Base-by-base conservation (phyloP, 2,113 vertebrate species). In the Toxotes chatareus region DNA sequence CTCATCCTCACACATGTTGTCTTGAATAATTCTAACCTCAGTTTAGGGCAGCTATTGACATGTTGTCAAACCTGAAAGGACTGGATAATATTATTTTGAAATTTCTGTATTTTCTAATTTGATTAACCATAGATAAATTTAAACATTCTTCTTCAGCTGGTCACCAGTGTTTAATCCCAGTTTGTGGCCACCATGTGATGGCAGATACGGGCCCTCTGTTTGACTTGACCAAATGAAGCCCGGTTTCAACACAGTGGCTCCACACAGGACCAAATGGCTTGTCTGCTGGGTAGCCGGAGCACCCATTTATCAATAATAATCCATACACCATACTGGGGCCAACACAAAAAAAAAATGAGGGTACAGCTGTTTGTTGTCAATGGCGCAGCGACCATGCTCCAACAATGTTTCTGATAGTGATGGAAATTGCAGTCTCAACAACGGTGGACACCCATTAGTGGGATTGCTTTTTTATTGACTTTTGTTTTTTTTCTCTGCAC, bases 401-500 rank as follows among this genome's bases (percentile, higher is more conserved):
- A 46, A 36, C n/a, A 46, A 62, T 16, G 19, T 51, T 36, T 40
- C 10, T 49, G 4, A 44, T 4, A 16, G 44, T 23, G 53, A 79
- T 72, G 66, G 44, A 27, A 67, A 73, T 16, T 80, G 23, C 23
- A 44, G 34, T 31, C 23, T 56, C 19, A 38, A 66, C 31, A 81
- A n/a, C 16, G 3, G 61, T 17, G 21, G 47, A 55, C 17, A 47
- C 21, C 12, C 76, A 74, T 85, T 85, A 85, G 71, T 21, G 67
- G 46, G 63, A 84, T 82, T 77, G 56, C 36, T 63, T 68, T 27
- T 80, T 42, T 49, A 82, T 73, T 19, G 69, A 68, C 44, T 57
- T 63, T 23, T 9, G 1, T 46, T 27, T 31, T 27, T 53, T 69
- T 23, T 5, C 55, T 27, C 38, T 34, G 57, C 46, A 49, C 55